These are phyloP conservation scores for Drosophila macrospina DNA, from an alignment of 2,888 invertebrate species.

Conservation along the genomic window DNA sequence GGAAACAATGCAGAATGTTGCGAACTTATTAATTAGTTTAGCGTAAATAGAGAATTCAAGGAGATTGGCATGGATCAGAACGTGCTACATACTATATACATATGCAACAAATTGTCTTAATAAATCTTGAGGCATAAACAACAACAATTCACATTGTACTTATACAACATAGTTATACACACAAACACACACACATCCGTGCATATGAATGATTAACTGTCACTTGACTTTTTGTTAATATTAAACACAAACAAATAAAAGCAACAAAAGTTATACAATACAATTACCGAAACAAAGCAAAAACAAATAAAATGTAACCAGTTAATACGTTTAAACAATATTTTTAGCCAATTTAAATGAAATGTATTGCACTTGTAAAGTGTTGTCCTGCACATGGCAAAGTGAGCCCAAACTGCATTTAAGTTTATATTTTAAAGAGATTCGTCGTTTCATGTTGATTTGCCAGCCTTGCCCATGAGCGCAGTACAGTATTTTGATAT, in stretches of 20 bases:
- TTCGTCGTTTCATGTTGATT: slow-evolving; percentile 22
- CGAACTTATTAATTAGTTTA: slow-evolving; percentile 50
- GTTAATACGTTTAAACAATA: slow-evolving; percentile 22
- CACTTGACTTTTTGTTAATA: slow-evolving; percentile 11
- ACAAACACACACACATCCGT: slow-evolving; percentile 8
- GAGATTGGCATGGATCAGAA: slow-evolving; percentile 34
- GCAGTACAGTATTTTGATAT: slow-evolving; percentile 51
- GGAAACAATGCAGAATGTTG: slow-evolving; percentile 40
- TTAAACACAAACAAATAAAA: background rate
- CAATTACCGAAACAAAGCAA: too few species aligned
- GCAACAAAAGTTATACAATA: too few species aligned
- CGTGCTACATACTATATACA: slow-evolving; percentile 27
- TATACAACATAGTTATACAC: slow-evolving; percentile 15
- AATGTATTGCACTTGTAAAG: slow-evolving; percentile 47
- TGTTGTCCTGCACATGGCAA: slow-evolving; percentile 36
- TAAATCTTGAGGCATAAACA: slow-evolving; percentile 21
- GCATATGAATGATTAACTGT: slow-evolving; percentile 13
- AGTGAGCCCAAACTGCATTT: slow-evolving; percentile 37
- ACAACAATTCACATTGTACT: slow-evolving; percentile 42
- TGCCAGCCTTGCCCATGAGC: slow-evolving; percentile 27
- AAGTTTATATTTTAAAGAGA: slow-evolving; percentile 19
- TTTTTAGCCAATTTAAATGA: slow-evolving; percentile 60
- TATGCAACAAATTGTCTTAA: slow-evolving; percentile 39
- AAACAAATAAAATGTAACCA: background rate
- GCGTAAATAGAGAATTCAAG: slow-evolving; percentile 44